Evolutionary conservation across 2,888 invertebrate species (phyloP), one percentile per base, ranked within the genome.

Genomic region (Chirona hameri): DNA sequence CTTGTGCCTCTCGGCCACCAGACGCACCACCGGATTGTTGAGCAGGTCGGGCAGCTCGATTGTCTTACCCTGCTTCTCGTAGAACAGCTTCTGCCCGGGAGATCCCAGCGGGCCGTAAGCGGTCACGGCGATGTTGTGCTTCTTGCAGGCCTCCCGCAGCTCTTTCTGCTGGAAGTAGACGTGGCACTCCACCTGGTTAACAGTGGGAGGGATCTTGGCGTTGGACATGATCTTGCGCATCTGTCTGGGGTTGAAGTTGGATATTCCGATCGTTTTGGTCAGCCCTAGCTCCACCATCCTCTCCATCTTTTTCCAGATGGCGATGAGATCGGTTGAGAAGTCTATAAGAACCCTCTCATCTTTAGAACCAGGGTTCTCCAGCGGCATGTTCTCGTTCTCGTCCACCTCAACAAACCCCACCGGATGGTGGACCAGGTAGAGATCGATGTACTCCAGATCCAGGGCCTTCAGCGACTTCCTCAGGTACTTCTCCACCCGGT

Each of bases 191-290:
- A 96, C 91, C 84, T 86, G 86, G 82, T 92, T 87, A 88, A 89
- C 89, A 81, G 92, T 90, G 72, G 93, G 95, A 84, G 90, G 91
- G 82, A 39, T 39, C 94, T 90, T 82, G 5, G 91, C 91, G 80
- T 89, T 90, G 91, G 89, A 72, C 92, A n/a, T 87, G 83, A 96
- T 88, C 82, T 92, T 90, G 82, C 90, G 89, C 83, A 96, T 90
- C 89, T 97, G 39, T 90, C 89, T 52, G 89, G 89, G 89, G 87
- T 93, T 95, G 87, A 95, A 92, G 88, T 97, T 97, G 0, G 96
- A 97, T 9, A 97, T 87, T 97, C 97, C 97, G 86, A 97, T 94
- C 24, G 94, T 91, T 86, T 92, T 93, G 0, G 93, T 90, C 31
- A 92, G 89, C 0, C 95, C 95, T 0, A 89, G 89, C 55, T 91